phyloP scores from a whole-genome alignment of 2,797 vertebrate species.

The Carduelis carduelis region DNA sequence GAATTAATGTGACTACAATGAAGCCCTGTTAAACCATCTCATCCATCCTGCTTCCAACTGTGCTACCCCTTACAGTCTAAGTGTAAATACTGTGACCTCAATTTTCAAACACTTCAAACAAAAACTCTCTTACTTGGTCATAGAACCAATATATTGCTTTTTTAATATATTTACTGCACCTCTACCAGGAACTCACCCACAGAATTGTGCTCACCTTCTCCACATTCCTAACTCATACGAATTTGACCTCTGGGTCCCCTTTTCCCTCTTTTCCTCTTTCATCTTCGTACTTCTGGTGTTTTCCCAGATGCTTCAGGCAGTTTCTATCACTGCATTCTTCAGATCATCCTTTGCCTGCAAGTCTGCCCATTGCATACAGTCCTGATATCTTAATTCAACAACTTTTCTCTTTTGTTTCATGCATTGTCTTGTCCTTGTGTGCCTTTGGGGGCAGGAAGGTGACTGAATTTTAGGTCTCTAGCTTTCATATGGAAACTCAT shows the following conservation, averaged over 20 bases:
- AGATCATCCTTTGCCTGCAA: background rate
- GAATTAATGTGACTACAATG: slow-evolving; percentile 43
- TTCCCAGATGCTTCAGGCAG: background rate
- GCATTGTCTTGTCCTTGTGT: background rate
- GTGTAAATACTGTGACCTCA: background rate
- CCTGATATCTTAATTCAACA: background rate
- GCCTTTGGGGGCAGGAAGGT: background rate
- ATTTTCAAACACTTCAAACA: background rate
- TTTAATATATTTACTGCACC: background rate
- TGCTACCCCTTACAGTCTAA: background rate
- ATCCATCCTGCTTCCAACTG: background rate
- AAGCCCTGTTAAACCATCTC: background rate
- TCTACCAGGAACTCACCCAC: background rate
- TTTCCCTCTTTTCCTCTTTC: background rate
- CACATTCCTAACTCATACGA: fast-evolving
- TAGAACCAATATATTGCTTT: background rate
- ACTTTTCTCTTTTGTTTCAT: background rate
- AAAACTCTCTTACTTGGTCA: background rate
- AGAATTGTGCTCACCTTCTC: background rate
- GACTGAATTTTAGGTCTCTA: background rate
- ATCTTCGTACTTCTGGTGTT: background rate
- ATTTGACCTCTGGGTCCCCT: background rate
- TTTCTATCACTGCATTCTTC: background rate
- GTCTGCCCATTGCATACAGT: background rate
- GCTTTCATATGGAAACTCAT: background rate